These are phyloP conservation scores for Troilus luridus DNA, from an alignment of 2,888 invertebrate species.

Conservation along the genomic window DNA sequence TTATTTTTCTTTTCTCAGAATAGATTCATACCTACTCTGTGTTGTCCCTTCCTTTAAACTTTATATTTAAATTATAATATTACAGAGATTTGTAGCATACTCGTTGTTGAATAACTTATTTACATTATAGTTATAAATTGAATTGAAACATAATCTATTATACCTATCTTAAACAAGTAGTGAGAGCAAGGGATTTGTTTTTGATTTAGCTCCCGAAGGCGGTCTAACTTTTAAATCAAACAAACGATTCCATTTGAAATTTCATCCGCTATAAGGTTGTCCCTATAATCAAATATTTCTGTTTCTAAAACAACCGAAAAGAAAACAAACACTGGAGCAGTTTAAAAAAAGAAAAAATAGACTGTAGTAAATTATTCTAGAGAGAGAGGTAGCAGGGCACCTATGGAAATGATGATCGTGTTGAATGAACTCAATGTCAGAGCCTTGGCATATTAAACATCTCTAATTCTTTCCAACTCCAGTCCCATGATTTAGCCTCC, in stretches of 20 bases:
- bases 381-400: not conserved
- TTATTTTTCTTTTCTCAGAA: no score
- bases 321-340: conserved; percentile 42
- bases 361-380: conserved; percentile 26
- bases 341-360: not conserved
- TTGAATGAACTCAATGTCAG: conserved; percentile 47
- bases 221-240: conserved; percentile 44
- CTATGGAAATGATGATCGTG: conserved; percentile 55
- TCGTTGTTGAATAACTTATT: conserved; percentile 3
- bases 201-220: not conserved
- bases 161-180: not conserved
- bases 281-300: conserved; percentile 57
- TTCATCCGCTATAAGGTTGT: conserved; percentile 55
- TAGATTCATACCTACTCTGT: no score
- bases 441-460: conserved; percentile 50
- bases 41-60: no score
- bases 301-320: conserved; percentile 50
- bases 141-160: conserved; percentile 12
- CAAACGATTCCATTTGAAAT: conserved; percentile 51
- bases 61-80: not conserved
- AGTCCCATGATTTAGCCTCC: conserved; percentile 49
- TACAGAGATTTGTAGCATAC: not conserved
- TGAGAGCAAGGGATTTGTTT: not conserved
- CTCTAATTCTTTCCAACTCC: conserved; percentile 52
- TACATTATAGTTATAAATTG: conserved; percentile 2